These are phyloP conservation scores for Isoperla grammatica DNA, from an alignment of 2,888 invertebrate species.

Conservation along the genomic window DNA sequence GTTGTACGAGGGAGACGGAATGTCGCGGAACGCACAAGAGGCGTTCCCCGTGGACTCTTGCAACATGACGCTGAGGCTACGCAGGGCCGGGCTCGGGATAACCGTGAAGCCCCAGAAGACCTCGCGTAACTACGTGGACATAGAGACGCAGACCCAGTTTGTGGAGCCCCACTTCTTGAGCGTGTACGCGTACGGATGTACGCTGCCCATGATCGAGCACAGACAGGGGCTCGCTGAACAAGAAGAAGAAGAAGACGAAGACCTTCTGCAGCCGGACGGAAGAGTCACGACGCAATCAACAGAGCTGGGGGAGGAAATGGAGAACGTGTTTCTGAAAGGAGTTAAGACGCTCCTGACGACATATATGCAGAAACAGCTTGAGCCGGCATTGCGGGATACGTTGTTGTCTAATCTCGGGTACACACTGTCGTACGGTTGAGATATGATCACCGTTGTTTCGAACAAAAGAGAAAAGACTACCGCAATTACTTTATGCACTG, in stretches of 20 bases:
- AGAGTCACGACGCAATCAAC: background rate
- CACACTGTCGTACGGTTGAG: constrained; percentile 69
- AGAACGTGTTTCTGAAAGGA: constrained; percentile 78
- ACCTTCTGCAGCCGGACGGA: constrained; percentile 31
- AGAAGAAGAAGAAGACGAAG: constrained; percentile 36
- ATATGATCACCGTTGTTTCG: too few species aligned
- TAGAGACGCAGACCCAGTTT: constrained; percentile 44
- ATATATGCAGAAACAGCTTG: constrained; percentile 77
- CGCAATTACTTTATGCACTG: too few species aligned
- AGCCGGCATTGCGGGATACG: constrained; percentile 80
- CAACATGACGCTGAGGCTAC: constrained; percentile 59
- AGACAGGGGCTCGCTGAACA: constrained; percentile 27
- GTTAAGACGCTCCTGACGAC: constrained; percentile 72
- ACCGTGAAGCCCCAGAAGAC: constrained; percentile 52
- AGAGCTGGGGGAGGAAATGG: constrained; percentile 68
- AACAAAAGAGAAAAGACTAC: too few species aligned
- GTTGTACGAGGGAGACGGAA: constrained; percentile 34
- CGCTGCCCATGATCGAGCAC: constrained; percentile 30
- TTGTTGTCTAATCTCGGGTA: constrained; percentile 84
- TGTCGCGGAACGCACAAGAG: constrained; percentile 26
- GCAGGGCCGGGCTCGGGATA: constrained; percentile 70
- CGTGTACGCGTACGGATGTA: constrained; percentile 77
- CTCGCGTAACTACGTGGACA: constrained; percentile 18
- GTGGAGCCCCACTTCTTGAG: constrained; percentile 80
- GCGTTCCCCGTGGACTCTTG: constrained; percentile 52